Evolutionary conservation across 1,140 invertebrate species (phyloP).

Genomic region (Drosophila repleta): DNA sequence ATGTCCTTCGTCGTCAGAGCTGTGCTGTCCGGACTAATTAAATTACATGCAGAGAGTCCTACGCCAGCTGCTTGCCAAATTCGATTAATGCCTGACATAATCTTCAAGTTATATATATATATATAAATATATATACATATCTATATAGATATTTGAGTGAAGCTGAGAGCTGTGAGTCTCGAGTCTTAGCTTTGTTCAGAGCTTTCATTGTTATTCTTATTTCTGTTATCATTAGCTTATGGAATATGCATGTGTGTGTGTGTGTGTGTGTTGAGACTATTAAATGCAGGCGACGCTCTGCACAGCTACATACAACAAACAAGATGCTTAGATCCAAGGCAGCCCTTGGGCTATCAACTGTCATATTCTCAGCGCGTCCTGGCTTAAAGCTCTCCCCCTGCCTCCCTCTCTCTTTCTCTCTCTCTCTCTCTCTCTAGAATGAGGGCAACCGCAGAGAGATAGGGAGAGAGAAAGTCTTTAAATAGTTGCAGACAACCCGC

Average conservation of each 20-base stretch:
- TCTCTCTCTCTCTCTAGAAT: slow-evolving; percentile 9
- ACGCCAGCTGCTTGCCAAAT: slow-evolving; percentile 31
- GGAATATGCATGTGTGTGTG: not conserved
- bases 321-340: slow-evolving; percentile 20
- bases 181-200: slow-evolving; percentile 46
- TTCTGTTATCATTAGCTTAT: slow-evolving; percentile 44
- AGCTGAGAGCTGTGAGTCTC: not conserved
- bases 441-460: slow-evolving; percentile 56
- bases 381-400: slow-evolving; percentile 23
- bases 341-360: slow-evolving; percentile 19
- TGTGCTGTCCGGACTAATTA: slow-evolving; percentile 60
- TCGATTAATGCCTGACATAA: slow-evolving; percentile 55
- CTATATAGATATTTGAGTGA: slow-evolving; percentile 1
- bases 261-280: slow-evolving; percentile 43
- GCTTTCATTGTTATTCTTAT: slow-evolving; percentile 35
- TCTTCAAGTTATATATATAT: slow-evolving; percentile 54
- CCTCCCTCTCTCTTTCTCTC: not conserved
- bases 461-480: slow-evolving; percentile 41
- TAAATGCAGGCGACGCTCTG: slow-evolving; percentile 26
- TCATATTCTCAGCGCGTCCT: slow-evolving; percentile 25
- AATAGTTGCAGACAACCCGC: slow-evolving; percentile 60
- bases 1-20: slow-evolving; percentile 2
- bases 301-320: slow-evolving; percentile 5
- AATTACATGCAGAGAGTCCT: slow-evolving; percentile 45
- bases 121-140: not conserved